These are phyloP conservation scores for Sebastes aleutianus DNA, from an alignment of 2,797 vertebrate genomes.

Conservation along the genomic window DNA sequence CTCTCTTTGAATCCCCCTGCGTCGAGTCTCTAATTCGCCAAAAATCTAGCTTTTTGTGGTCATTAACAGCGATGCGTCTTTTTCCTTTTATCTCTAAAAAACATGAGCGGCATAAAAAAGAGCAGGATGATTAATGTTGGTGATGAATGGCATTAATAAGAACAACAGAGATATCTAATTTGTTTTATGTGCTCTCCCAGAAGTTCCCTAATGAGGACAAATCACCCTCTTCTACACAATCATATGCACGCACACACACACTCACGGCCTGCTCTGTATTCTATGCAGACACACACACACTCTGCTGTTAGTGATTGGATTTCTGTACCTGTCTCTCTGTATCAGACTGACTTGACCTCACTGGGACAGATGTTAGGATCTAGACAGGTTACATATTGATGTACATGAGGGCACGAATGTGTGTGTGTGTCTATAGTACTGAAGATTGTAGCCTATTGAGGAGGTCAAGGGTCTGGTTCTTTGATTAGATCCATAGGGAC, in stretches of 20 bases:
- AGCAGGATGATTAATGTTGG: neutral
- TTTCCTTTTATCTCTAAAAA: neutral
- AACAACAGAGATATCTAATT: neutral
- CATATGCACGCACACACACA: neutral
- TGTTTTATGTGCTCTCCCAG: neutral
- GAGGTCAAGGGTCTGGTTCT: neutral
- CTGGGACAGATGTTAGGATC: neutral
- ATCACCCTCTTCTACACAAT: neutral
- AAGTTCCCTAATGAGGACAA: conserved; percentile 11
- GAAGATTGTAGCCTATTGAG: neutral
- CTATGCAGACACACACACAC: neutral
- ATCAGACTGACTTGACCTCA: neutral
- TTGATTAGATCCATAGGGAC: conserved; percentile 11
- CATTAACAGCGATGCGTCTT: neutral
- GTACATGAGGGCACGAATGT: neutral
- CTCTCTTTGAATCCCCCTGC: neutral
- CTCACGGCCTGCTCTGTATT: neutral
- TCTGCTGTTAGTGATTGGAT: neutral
- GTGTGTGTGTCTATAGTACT: neutral
- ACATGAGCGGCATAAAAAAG: neutral
- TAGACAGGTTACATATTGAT: neutral
- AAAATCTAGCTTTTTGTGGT: neutral
- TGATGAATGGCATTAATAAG: conserved; percentile 1
- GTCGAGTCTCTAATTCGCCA: too few relatives aligned
- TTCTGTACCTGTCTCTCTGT: neutral